These are phyloP conservation scores for Kryphioiulus occultus DNA, from an alignment of 2,888 invertebrate species.

Conservation along the genomic window DNA sequence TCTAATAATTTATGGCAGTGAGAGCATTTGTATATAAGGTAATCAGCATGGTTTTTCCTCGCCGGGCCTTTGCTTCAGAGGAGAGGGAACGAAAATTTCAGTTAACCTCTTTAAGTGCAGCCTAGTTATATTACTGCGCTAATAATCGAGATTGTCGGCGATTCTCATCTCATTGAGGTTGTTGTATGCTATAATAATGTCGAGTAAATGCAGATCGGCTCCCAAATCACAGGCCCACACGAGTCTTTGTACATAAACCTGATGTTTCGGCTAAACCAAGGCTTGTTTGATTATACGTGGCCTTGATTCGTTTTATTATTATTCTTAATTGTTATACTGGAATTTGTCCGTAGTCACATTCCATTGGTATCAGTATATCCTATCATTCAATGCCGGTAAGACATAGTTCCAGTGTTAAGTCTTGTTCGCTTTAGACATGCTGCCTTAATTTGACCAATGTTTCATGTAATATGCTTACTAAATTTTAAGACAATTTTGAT, in stretches of 20 bases:
- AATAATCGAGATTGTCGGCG: neutral
- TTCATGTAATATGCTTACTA: neutral
- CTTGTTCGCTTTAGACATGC: neutral
- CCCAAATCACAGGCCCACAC: neutral
- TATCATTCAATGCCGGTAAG: neutral
- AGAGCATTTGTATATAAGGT: neutral
- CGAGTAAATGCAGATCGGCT: neutral
- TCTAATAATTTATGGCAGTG: slow-evolving; percentile 59
- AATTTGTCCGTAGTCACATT: neutral
- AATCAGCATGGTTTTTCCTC: neutral
- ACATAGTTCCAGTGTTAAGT: neutral
- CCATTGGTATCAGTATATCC: neutral
- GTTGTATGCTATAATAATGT: neutral
- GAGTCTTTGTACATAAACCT: neutral
- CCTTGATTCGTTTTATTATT: neutral
- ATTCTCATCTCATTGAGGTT: neutral
- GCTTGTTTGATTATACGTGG: neutral
- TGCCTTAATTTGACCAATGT: neutral
- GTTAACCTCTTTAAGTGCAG: neutral
- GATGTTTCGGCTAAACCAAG: neutral
- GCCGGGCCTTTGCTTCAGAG: neutral
- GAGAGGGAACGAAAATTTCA: neutral
- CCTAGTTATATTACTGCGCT: neutral
- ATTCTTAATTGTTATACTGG: neutral
- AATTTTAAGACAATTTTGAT: too few relatives aligned